phyloP scores from a whole-genome alignment of 2,797 vertebrate species.

The Gastrophryne carolinensis region DNA sequence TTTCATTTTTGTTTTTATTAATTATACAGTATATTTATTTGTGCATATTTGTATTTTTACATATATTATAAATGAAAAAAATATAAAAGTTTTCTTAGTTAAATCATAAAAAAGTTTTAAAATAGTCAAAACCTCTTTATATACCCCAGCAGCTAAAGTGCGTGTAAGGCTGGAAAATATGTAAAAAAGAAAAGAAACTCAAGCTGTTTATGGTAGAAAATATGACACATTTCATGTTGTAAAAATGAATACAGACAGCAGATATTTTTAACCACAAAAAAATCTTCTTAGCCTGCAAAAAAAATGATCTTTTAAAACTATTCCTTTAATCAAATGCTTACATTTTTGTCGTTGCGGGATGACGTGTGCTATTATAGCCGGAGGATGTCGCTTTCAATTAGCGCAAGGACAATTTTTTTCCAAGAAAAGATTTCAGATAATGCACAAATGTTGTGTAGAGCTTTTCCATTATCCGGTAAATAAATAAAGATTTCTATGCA shows the following conservation, averaged over 20 bases:
- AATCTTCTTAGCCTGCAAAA: no score
- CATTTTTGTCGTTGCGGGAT: background rate
- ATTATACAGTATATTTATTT: no score
- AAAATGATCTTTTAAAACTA: background rate
- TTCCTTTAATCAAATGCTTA: background rate
- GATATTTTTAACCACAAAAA: no score
- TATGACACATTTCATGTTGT: background rate
- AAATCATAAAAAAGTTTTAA: no score
- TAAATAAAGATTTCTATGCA: background rate
- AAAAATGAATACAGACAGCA: background rate
- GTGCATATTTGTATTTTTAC: no score
- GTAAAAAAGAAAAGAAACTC: background rate
- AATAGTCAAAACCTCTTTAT: no score
- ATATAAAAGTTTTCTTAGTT: no score
- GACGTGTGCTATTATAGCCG: background rate
- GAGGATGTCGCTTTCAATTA: background rate
- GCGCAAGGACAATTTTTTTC: background rate
- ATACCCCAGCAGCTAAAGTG: no score
- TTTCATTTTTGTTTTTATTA: no score
- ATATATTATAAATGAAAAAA: no score
- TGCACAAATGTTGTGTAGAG: background rate
- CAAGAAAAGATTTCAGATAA: slow-evolving; percentile 11
- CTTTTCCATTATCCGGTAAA: background rate
- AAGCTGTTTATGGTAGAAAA: background rate
- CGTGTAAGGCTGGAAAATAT: no score